Evolutionary conservation across 1,140 invertebrate species (phyloP), one percentile per base, ranked within the genome.

Genomic region (Sminthurinus signatus): DNA sequence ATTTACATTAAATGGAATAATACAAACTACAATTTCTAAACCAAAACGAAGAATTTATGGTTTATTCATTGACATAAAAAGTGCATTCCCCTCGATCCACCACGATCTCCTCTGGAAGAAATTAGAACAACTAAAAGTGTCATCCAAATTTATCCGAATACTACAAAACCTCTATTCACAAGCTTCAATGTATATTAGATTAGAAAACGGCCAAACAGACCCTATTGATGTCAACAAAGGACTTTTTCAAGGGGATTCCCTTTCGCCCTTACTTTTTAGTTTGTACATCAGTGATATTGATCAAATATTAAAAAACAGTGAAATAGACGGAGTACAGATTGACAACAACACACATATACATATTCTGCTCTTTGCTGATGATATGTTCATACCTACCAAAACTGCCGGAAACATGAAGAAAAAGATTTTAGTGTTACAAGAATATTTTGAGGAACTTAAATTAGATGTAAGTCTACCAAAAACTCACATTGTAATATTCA

Each of bases 211-310:
- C 2, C 1, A 1, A 12, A 43, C 36, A 14, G 17, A 62, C 4
- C 3, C 2, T 1, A 43, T 62, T 31, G 10, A 8, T 2, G 39
- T 62, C 0, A 27, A 4, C 1, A 55, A 56, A 21, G 21, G 28
- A 23, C 46, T 61, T 3, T 28, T 65, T 2, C 64, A 65, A 48
- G 64, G 64, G 0, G 64, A 65, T 46, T 42, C 28, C 25, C 29
- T 60, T 4, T 27, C n/a, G 1, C 64, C 64, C 17, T 32, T 29
- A 42, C 50, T 65, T 0, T 65, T 54, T 25, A 54, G 19, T 0
- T 29, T 65, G 12, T 61, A 39, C 46, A 42, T 56, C 1, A 39
- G 52, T 27, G 52, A 62, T n/a, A n/a, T 62, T 0, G 52, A 39
- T 17, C 8, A 39, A 39, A 29, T 12, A 19, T 29, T 36, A 10